Evolutionary conservation across 2,797 vertebrate genomes (phyloP).

Genomic region (Petrocephalus sullivani): DNA sequence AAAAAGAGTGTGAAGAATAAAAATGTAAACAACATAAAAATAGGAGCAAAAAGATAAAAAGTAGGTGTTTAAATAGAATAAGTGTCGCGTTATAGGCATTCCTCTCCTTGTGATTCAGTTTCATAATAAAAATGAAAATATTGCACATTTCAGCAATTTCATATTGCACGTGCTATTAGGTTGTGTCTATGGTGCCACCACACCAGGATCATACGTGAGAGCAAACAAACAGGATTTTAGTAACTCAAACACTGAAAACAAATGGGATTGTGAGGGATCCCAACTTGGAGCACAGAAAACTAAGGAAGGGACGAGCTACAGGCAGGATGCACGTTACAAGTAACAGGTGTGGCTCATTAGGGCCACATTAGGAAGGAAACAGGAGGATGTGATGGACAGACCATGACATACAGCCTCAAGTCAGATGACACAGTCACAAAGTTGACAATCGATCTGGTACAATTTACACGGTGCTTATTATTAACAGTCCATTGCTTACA

Average conservation of each 20-base stretch:
- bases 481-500: neutral
- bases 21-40: neutral
- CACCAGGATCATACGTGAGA: too few species aligned
- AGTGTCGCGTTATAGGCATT: neutral
- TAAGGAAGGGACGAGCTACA: too few species aligned
- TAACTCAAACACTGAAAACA: too few species aligned
- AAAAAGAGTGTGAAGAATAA: neutral
- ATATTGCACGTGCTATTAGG: neutral
- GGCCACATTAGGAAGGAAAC: too few species aligned
- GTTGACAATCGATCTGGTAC: neutral
- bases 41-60: neutral
- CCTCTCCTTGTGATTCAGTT: neutral
- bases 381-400: too few species aligned
- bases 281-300: too few species aligned
- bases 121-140: neutral
- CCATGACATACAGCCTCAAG: neutral
- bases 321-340: too few species aligned
- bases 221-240: too few species aligned
- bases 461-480: neutral
- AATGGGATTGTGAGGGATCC: too few species aligned
- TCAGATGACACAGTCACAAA: neutral
- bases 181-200: neutral
- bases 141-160: neutral
- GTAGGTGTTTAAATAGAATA: neutral
- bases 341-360: too few species aligned